These are phyloP conservation scores for Gadopsis marmoratus DNA, from an alignment of 2,797 vertebrate genomes.

Conservation along the genomic window DNA sequence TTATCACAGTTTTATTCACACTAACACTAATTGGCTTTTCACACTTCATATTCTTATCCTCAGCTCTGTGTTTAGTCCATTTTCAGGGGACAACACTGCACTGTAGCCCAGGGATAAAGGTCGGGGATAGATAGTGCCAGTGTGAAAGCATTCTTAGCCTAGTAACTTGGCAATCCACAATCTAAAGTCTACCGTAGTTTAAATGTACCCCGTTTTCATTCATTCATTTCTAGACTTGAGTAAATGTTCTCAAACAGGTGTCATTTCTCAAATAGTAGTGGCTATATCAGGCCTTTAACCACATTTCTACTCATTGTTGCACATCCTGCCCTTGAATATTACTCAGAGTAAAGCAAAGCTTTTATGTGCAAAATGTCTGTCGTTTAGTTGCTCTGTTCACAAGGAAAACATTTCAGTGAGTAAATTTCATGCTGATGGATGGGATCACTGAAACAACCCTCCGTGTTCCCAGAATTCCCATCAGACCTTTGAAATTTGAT, in stretches of 20 bases:
- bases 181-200: too few species aligned
- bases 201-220: background rate
- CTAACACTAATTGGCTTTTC: background rate
- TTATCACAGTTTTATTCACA: background rate
- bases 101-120: too few species aligned
- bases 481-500: constrained; percentile 25
- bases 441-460: constrained; percentile 11
- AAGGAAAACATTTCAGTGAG: background rate
- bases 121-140: too few species aligned
- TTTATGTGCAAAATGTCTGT: background rate
- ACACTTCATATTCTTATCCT: too few species aligned
- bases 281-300: background rate
- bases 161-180: background rate
- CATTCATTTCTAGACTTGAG: background rate
- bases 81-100: too few species aligned
- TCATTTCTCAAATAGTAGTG: background rate
- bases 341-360: background rate
- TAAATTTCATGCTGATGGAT: background rate
- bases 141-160: too few species aligned
- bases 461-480: constrained; percentile 35
- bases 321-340: too few species aligned
- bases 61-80: too few species aligned
- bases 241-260: background rate
- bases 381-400: background rate
- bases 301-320: background rate